Evolutionary conservation across 2,797 vertebrate species (phyloP), one percentile per base, ranked within the genome.

Genomic region (Arctocebus calabarensis): DNA sequence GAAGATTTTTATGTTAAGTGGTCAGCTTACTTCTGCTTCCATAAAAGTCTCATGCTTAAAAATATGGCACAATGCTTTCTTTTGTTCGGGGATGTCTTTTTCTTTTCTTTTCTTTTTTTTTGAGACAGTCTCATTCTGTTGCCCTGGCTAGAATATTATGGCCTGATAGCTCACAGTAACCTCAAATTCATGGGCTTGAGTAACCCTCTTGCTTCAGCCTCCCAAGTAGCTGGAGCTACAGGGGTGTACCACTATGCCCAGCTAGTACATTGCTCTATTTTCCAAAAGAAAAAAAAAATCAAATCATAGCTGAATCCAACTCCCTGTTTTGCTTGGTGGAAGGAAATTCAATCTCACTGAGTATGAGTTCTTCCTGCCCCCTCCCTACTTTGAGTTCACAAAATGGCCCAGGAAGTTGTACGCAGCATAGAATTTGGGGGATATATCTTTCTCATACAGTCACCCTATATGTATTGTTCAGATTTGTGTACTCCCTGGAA

Each of bases 21-120:
- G 87, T 95, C 92, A 95, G 61, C 45, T 75, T 90, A 40, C 23
- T 89, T 95, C 84, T 87, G 66, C 70, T 95, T 95, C 64, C 43
- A 89, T 61, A 97, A 57, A 96, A 84, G 75, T 78, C 45, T 92
- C 59, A 43, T 75, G 64, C 71, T 94, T 92, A 86, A 92, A 93
- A 96, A 70, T 94, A 86, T 34, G 25, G n/a, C 48, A 88, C 48
- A 77, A 20, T 75, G 23, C 45, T 96, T 89, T 48, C 13, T 48
- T 48, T 48, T 48, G 48, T 48, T 48, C 14, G 13, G 13, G 43
- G 43, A 10, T 45, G 3, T 40, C 40, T 40, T 40, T 40, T 40
- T 40, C 40, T 48, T 48, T 48, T 48, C 2, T 48, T 48, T 48
- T 3, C 14, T 48, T 48, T 48, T 14, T 48, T 48, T 48, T 48